Base-by-base conservation (phyloP, 64 coral and sea anemone species). In the Astreopora myriophthalma region DNA sequence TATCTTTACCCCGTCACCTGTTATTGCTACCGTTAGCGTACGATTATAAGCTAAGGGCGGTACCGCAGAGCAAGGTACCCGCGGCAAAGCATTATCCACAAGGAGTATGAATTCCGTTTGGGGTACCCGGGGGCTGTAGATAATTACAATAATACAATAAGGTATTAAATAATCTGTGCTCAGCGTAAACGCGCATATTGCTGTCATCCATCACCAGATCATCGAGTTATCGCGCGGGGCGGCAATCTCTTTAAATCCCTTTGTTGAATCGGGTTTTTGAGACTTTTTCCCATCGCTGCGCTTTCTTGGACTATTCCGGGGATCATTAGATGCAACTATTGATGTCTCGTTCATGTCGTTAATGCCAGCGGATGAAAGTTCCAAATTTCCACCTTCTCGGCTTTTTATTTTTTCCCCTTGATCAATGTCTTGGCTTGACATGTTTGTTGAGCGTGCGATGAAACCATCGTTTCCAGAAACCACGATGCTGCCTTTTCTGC, bases 391-490 rank as follows among this genome's bases (percentile, higher is more conserved):
- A n/a, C n/a, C n/a, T n/a, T n/a, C 52, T 31, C 6, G 19, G 6
- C 51, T 33, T 73, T 7, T 14, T 3, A 57, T 16, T 36, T 38
- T 27, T 60, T 76, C 57, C 38, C 6, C 49, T 75, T 58, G 8
- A 60, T 29, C 23, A 28, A 38, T 16, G n/a, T 26, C 12, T 28
- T 33, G 16, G 78, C 28, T 61, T 11, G 51, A 3, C 17, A 28
- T 32, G 67, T 0, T 60, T 36, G 39, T 31, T 0, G 22, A 36
- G 16, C 37, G 23, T 1, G 86, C 38, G 12, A 92, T 48, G 25
- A 92, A 92, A 14, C 67, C 44, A 20, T 92, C 90, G 39, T 86
- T 72, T 30, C 80, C 90, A 1, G 69, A 75, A 2, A 86, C 90
- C 38, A 92, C 48, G 10, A 92, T 85, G 9, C 69, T 75, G 1